phyloP scores from a whole-genome alignment of 2,888 invertebrate genomes.

The Apamea epomidion region DNA sequence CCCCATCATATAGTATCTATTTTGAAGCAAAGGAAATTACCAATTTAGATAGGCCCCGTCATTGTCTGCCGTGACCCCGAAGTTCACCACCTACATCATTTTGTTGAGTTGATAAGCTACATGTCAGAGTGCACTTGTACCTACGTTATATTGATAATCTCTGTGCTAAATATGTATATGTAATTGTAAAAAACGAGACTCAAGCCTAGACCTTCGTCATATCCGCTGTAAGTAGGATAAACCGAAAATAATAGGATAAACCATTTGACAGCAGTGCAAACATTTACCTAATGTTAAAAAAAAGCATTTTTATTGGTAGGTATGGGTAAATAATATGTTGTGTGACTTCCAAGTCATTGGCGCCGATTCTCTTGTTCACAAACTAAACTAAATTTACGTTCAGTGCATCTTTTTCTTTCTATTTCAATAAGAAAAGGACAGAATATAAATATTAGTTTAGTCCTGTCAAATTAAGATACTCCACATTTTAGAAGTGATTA shows the following conservation, averaged over 20 bases:
- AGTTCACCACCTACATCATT: constrained; percentile 4
- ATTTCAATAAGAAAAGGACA: no score
- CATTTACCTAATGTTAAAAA: neutral
- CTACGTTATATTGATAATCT: constrained; percentile 3
- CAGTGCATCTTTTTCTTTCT: no score
- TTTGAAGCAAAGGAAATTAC: constrained; percentile 8
- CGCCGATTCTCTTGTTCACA: no score
- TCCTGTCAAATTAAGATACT: no score
- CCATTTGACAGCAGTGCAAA: constrained; percentile 6
- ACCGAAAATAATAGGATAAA: constrained; percentile 8
- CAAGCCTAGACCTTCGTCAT: constrained; percentile 14
- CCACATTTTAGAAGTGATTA: no score
- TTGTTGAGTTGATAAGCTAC: neutral
- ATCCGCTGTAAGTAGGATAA: constrained; percentile 36
- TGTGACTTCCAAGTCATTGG: neutral
- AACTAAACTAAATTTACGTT: no score
- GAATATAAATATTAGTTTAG: no score
- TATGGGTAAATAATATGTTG: constrained; percentile 1
- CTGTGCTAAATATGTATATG: no score
- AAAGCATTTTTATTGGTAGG: neutral
- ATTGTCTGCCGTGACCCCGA: constrained; percentile 15
- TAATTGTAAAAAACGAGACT: neutral
- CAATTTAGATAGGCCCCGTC: neutral
- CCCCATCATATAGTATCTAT: neutral
- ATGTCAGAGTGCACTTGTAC: neutral